Percentiles rank a stretch among this genome's conserved stretches.
Evolutionary conservation across 2,113 vertebrate genomes (phyloP).

Genomic region (Acanthisitta chloris): DNA sequence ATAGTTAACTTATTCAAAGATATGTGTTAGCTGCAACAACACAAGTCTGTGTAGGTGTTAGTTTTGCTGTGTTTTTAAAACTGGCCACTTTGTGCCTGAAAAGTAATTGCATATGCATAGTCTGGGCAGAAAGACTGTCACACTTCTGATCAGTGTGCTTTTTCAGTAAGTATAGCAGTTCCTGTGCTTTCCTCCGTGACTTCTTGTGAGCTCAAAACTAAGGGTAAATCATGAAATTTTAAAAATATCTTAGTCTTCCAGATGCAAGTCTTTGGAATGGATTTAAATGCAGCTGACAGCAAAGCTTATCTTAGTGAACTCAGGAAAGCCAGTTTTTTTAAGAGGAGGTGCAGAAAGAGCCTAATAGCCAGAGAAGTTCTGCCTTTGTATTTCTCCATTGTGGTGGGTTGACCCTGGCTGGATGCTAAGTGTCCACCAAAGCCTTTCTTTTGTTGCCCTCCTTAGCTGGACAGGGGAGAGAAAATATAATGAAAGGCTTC

Average conservation of each 20-base stretch:
- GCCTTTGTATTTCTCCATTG: not conserved
- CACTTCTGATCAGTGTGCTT: not conserved
- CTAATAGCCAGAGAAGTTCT: not conserved
- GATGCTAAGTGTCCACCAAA: not conserved
- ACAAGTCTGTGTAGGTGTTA: not conserved
- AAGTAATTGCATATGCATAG: not conserved
- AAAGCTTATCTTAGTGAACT: not conserved
- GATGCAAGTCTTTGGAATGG: not conserved
- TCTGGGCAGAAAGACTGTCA: not conserved
- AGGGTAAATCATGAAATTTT: not conserved
- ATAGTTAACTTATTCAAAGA: not conserved
- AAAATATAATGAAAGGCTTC: not conserved
- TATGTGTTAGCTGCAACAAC: not conserved
- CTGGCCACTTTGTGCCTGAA: not conserved
- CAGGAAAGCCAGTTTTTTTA: not conserved
- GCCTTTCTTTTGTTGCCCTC: not conserved
- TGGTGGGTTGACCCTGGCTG: not conserved
- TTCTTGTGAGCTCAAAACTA: not conserved
- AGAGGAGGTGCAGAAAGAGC: not conserved
- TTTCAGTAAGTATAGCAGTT: not conserved
- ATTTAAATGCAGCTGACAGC: not conserved
- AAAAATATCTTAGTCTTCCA: not conserved
- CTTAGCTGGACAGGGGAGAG: not conserved
- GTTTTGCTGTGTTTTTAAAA: not conserved
- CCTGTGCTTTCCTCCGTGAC: not conserved